Conservation (phyloP, 2,797 vertebrate species). For the Cyprinodon diabolis region DNA sequence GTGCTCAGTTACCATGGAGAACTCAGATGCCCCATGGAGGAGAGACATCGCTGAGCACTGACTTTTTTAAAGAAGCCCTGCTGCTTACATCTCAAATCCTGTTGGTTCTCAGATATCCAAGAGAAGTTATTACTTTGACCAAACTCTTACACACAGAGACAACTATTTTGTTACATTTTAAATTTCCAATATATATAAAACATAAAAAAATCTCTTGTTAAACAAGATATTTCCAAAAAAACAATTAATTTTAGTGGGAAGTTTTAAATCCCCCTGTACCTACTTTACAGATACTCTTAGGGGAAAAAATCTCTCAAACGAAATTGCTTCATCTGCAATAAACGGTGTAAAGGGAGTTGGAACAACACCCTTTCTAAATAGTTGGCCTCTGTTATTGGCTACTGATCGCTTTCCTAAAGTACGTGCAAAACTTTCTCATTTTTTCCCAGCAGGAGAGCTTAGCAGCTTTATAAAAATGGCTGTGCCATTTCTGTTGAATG, state of each 20-base stretch:
- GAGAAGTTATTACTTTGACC: not conserved
- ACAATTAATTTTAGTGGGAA: not conserved
- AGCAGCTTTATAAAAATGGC: constrained; percentile 6
- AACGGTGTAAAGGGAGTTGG: constrained; percentile 19
- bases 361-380: constrained; percentile 19
- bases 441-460: constrained; percentile 14
- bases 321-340: not conserved
- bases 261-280: not conserved
- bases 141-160: not conserved
- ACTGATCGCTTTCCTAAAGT: constrained; percentile 5
- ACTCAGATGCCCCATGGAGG: not conserved
- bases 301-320: constrained; percentile 23
- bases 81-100: not conserved
- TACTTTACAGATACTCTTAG: constrained; percentile 29
- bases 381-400: constrained; percentile 8
- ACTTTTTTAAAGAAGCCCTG: not conserved
- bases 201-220: not conserved
- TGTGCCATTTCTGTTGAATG: not conserved
- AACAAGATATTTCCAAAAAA: not conserved
- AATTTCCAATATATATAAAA: not conserved
- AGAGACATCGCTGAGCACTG: not conserved
- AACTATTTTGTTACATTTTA: not conserved
- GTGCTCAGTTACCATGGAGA: not conserved
- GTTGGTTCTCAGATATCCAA: too few relatives aligned
- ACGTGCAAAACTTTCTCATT: constrained; percentile 13